Base-by-base conservation (phyloP, 2,113 vertebrate species). In the Natator depressus region DNA sequence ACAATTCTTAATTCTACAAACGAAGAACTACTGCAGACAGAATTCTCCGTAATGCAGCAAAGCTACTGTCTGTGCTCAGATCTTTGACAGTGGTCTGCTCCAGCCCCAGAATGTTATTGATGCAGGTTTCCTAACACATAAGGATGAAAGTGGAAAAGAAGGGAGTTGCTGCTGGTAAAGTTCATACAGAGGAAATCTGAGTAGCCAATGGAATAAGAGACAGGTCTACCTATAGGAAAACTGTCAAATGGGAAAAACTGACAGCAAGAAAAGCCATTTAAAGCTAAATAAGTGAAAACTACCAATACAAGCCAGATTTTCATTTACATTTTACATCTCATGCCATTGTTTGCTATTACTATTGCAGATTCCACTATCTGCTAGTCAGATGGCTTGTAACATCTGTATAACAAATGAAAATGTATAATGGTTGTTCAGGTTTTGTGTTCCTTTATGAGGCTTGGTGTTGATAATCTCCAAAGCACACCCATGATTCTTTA, bases 321-420 rank as follows among this genome's bases (percentile, higher is more conserved):
- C 49, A 3, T 95, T 89, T 92, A 84, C 1, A 16, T 5, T 27
- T 50, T 42, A 83, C 85, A 35, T n/a, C 16, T 46, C 42, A 69
- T 0, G 0, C 42, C 80, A 65, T 24, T 57, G 50, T 55, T 94
- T 35, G 80, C 85, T 65, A 78, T 90, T 10, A 27, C 82, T 13
- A 59, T 1, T 35, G 84, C 57, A 82, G 92, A 59, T 46, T 5
- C 14, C 50, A 8, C 83, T 82, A 1, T 89, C 86, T 97, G 92
- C 55, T 76, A 62, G 14, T 97, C 93, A 98, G 94, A 97, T 86
- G 88, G 82, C 53, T 84, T 55, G 84, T 9, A 98, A 97, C 88
- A 97, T 96, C 96, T 96, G 79, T 88, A 96, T 84, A 96, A 96
- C 95, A 98, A 98, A 95, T 97, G 93, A 97, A 95, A 96, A 96